These are phyloP conservation scores for Harpagoxenus sublaevis DNA, from an alignment of 2,888 invertebrate species.

Conservation along the genomic window DNA sequence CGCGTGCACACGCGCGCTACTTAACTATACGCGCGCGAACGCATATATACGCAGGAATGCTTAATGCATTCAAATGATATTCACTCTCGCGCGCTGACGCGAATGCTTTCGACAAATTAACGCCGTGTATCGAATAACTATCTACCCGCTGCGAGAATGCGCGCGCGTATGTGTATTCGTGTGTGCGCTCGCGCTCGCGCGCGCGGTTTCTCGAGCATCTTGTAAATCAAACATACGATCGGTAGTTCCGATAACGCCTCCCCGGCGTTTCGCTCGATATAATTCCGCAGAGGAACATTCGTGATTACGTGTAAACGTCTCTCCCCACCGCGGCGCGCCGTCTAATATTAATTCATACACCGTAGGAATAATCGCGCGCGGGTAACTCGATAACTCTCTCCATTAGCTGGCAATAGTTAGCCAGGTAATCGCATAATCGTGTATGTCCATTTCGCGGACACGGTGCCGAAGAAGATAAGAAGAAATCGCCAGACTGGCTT, in stretches of 20 bases:
- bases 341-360: conserved; percentile 36
- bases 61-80: conserved; percentile 83
- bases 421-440: conserved; percentile 9
- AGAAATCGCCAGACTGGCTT: neutral
- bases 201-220: conserved; percentile 62
- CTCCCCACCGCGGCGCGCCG: neutral
- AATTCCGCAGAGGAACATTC: conserved; percentile 40
- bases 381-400: conserved; percentile 29
- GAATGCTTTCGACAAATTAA: conserved; percentile 80
- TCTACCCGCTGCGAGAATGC: conserved; percentile 64
- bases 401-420: neutral
- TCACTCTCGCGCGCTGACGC: conserved; percentile 79
- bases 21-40: conserved; percentile 66
- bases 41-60: conserved; percentile 68
- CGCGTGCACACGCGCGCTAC: conserved; percentile 50
- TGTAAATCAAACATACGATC: conserved; percentile 69
- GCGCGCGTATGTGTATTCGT: conserved; percentile 4
- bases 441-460: conserved; percentile 24
- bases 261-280: conserved; percentile 58
- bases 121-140: conserved; percentile 79
- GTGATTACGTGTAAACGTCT: conserved; percentile 45
- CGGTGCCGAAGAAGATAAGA: conserved; percentile 25
- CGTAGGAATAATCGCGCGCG: neutral
- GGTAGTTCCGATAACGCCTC: conserved; percentile 62
- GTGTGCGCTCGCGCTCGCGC: conserved; percentile 9